Percentiles rank a stretch among this genome's conserved stretches.
phyloP scores from a whole-genome alignment of 2,113 vertebrate species.

The Panthera tigris region DNA sequence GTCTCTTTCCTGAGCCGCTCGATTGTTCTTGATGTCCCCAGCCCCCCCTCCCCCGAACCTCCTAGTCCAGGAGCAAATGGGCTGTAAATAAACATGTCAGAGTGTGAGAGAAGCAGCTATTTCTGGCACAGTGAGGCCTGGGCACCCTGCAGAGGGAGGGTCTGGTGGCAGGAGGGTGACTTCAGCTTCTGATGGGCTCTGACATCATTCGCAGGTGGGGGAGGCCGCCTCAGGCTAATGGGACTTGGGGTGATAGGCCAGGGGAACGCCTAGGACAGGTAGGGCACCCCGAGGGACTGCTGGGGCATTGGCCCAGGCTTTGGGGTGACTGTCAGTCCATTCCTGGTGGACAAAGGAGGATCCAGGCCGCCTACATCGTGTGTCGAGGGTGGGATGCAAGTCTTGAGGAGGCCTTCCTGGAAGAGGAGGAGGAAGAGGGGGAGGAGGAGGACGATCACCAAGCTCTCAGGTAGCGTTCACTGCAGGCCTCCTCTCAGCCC shows the following conservation, averaged over 20 bases:
- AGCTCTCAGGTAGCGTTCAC: not conserved
- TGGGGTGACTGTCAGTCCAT: not conserved
- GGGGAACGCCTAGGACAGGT: too few relatives aligned
- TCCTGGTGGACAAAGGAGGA: not conserved
- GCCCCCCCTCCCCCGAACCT: not conserved
- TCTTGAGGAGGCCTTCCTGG: not conserved
- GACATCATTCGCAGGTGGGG: accelerated
- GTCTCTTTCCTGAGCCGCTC: not conserved
- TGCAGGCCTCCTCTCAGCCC: not conserved
- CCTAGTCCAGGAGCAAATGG: not conserved
- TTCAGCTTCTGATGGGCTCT: not conserved
- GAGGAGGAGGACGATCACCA: not conserved
- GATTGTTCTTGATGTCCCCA: not conserved
- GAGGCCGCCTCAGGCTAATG: not conserved
- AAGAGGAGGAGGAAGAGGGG: not conserved
- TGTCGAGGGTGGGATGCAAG: not conserved
- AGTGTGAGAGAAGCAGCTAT: accelerated
- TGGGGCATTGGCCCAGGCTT: not conserved
- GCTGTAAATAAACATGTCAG: not conserved
- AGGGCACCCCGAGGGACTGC: accelerated
- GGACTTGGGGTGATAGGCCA: not conserved
- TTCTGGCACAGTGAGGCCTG: accelerated
- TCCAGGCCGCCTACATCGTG: accelerated
- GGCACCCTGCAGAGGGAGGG: accelerated
- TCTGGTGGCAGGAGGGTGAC: accelerated